Evolutionary conservation across 2,797 vertebrate genomes (phyloP), one percentile per base, ranked within the genome.

Genomic region (Hippoglossus hippoglossus): DNA sequence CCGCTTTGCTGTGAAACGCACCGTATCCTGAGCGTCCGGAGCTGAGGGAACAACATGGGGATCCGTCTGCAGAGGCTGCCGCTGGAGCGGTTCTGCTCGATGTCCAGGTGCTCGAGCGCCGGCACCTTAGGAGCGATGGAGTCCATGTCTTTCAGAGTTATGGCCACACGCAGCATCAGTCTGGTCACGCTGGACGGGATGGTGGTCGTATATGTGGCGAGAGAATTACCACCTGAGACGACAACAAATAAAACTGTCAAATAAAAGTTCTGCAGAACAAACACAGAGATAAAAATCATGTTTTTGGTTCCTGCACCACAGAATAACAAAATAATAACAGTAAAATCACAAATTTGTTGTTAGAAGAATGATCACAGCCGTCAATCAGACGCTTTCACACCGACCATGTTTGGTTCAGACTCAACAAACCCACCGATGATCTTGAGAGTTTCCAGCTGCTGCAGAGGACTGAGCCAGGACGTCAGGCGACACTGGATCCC

Each of bases 101-200:
- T 88, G 63, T 91, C 89, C 0, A 92, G 86, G 80, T 92, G 86
- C 70, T 81, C 58, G 0, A 92, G 88, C 0, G 65, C 72, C 1
- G 84, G 86, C 12, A 92, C 85, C 50, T 89, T 85, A 0, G 88
- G 91, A 0, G 91, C 89, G 4, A 92, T 87, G 72, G 82, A 86
- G 84, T 92, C 91, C 89, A 92, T 84, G 83, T 92, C 91, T n/a
- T 92, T 90, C 4, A 91, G 79, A 0, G 88, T 92, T 2, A 92
- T 89, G 57, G 84, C 84, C 19, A 91, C 87, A 1, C 86, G 75
- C 65, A 92, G 75, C 0, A 84, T 91, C 60, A 92, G 84, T 15
- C 84, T n/a, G 58, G 79, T 89, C 56, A 92, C 87, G 0, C 73
- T 85, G 39, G 86, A 68, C 0, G 89, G 89, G 65, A 92, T 89